Evolutionary conservation across 2,888 invertebrate species (phyloP), one percentile per base, ranked within the genome.

Genomic region (Notocelia uddmanniana): DNA sequence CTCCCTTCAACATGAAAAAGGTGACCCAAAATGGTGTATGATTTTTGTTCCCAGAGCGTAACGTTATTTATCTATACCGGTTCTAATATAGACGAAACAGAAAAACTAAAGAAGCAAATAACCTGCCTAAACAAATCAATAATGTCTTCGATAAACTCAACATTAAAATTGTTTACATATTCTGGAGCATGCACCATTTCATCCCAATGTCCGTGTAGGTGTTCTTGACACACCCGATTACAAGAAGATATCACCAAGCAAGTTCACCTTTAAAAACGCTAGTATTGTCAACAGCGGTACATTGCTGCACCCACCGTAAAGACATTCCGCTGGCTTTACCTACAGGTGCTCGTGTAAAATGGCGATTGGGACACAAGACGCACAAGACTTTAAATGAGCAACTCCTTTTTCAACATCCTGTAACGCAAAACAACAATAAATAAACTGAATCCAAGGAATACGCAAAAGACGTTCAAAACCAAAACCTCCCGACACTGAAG

Each of bases 21-120:
- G 48, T 48, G 48, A 11, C 48, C 19, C 13, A 50, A 50, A 50
- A 50, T n/a, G n/a, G n/a, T 50, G 48, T 48, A 48, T 6, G 50
- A 50, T 50, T 50, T 50, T 9, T 50, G 50, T 3, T 50, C 50
- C 50, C 50, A 50, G 50, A 50, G 9, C 50, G 5, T 50, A 50
- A 50, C 50, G 50, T 50, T 54, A 18, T 37, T 48, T 54, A 54
- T 54, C 54, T 54, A 54, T 23, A 54, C 21, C 23, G 54, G 23
- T 54, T 54, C 54, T 54, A 54, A 54, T 54, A 54, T 54, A 54
- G 54, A 54, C 54, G 23, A 54, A 54, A 54, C 54, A 54, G 52
- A 54, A 54, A 54, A 54, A 23, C 54, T 54, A 54, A 54, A 54
- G 15, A 54, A 54, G 23, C 23, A 54, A 23, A 54, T 21, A 21